phyloP scores from a whole-genome alignment of 2,888 invertebrate species.

The Orthosia gothica region DNA sequence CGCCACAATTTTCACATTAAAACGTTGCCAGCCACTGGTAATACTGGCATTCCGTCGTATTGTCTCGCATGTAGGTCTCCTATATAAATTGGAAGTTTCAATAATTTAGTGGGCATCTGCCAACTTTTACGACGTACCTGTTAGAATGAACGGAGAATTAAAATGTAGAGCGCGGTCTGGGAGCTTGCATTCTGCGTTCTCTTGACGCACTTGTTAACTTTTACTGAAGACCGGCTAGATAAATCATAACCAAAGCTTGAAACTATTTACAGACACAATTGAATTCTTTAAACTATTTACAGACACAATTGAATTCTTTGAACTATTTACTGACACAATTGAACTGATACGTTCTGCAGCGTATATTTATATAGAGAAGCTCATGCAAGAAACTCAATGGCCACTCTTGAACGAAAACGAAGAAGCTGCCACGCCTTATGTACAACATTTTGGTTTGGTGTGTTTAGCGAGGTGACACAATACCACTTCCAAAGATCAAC shows the following conservation, averaged over 20 bases:
- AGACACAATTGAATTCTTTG: too few relatives aligned
- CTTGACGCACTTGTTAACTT: background rate
- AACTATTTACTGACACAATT: too few relatives aligned
- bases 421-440: too few relatives aligned
- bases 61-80: constrained; percentile 47
- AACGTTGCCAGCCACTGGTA: constrained; percentile 16
- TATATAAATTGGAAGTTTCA: constrained; percentile 60
- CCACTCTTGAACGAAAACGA: too few relatives aligned
- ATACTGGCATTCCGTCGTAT: constrained; percentile 21
- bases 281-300: too few relatives aligned
- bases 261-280: too few relatives aligned
- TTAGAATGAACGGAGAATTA: constrained; percentile 49
- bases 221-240: background rate
- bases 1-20: constrained; percentile 42
- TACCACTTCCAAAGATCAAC: too few relatives aligned
- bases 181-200: background rate
- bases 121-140: constrained; percentile 61
- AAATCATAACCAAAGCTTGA: background rate
- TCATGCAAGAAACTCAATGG: too few relatives aligned
- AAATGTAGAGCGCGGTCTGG: constrained; percentile 41
- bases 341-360: too few relatives aligned
- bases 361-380: too few relatives aligned
- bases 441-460: too few relatives aligned
- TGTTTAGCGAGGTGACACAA: too few relatives aligned
- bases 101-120: constrained; percentile 64